Evolutionary conservation across 1,140 invertebrate genomes (phyloP).

Genomic region (Euborellia annulipes): DNA sequence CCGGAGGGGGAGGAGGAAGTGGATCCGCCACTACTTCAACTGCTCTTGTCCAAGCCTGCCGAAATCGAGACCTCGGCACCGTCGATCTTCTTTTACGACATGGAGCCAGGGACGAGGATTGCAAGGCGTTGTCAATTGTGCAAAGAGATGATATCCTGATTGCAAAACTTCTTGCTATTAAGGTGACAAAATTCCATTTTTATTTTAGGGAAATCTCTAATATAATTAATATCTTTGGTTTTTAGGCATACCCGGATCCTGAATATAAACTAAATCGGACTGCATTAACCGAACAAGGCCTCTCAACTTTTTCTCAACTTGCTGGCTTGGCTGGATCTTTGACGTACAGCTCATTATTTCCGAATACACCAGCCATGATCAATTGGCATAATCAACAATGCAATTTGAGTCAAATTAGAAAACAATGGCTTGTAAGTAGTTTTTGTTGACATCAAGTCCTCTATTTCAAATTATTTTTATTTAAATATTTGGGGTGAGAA

Average conservation of each 20-base stretch:
- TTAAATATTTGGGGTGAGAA: no score
- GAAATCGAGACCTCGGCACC: constrained; percentile 42
- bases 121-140: constrained; percentile 58
- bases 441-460: no score
- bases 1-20: constrained; percentile 22
- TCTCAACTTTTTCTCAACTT: constrained; percentile 35
- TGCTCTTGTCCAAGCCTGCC: constrained; percentile 57
- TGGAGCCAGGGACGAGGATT: constrained; percentile 78
- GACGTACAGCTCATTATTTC: constrained; percentile 66
- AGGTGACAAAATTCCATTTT: constrained; percentile 40
- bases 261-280: constrained; percentile 81
- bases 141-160: constrained; percentile 53
- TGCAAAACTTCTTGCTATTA: constrained; percentile 58
- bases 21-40: constrained; percentile 28
- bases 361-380: constrained; percentile 75
- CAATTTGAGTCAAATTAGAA: constrained; percentile 43
- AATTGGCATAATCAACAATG: constrained; percentile 84
- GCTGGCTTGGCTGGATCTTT: constrained; percentile 42
- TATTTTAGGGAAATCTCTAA: no score
- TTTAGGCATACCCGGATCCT: constrained; percentile 59
- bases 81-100: constrained; percentile 63
- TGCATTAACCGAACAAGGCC: constrained; percentile 48
- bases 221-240: no score
- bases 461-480: no score
- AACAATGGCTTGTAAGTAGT: constrained; percentile 56